A percentile compares a stretch with the other conserved stretches of the same genome.
Evolutionary conservation across 2,888 invertebrate genomes (phyloP).

Genomic region (Druceiella hillmani): DNA sequence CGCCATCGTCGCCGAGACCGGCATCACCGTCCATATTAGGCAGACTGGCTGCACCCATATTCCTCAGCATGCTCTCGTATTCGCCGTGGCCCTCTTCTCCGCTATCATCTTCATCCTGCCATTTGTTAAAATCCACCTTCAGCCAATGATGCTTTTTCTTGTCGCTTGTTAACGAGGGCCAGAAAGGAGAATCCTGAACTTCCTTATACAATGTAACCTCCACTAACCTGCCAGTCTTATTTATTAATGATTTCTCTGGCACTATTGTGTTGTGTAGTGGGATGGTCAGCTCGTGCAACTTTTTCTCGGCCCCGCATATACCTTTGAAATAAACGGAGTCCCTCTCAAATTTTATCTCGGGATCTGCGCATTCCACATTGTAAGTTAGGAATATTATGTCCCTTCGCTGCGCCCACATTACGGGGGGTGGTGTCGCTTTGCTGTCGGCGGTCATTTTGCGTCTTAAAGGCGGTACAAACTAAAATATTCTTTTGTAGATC

Average conservation of each 20-base stretch:
- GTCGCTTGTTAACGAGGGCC: constrained; percentile 84
- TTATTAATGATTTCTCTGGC: constrained; percentile 68
- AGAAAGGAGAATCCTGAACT: constrained; percentile 69
- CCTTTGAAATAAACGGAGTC: constrained; percentile 79
- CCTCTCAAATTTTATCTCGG: constrained; percentile 72
- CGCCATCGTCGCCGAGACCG: constrained; percentile 59
- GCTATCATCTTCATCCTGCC: constrained; percentile 95
- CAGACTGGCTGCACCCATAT: constrained; percentile 56
- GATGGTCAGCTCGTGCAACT: constrained; percentile 83
- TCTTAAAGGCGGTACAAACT: too few species aligned
- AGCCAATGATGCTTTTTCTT: constrained; percentile 91
- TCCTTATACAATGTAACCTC: constrained; percentile 71
- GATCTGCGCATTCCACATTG: constrained; percentile 85
- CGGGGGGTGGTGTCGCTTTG: constrained; percentile 63
- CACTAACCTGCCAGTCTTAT: constrained; percentile 68
- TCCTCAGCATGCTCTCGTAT: constrained; percentile 67
- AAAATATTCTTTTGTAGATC: too few species aligned
- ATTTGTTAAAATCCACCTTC: constrained; percentile 96
- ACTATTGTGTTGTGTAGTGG: constrained; percentile 78
- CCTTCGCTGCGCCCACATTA: constrained; percentile 91
- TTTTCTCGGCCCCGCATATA: constrained; percentile 75
- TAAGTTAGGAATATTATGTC: constrained; percentile 81
- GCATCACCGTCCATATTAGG: constrained; percentile 28
- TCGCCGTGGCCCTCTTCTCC: constrained; percentile 68
- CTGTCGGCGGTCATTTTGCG: constrained; percentile 50